Base-by-base conservation (phyloP, 1,140 invertebrate genomes). In the Pristionchus pacificus region DNA sequence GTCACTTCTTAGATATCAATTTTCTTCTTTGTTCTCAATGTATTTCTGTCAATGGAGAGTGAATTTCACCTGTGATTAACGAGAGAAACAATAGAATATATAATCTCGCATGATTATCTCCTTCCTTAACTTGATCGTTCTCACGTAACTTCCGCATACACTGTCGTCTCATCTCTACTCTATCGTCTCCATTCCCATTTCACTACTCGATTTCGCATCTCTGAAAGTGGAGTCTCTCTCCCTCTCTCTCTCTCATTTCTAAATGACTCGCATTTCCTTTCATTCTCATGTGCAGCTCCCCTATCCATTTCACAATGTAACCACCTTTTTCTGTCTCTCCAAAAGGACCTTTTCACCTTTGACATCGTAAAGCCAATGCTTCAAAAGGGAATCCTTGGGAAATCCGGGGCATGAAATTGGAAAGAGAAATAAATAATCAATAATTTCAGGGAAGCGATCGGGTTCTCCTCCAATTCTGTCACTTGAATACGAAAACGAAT, bases 341-440 rank as follows among this genome's bases (percentile, higher is more conserved):
- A n/a, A n/a, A n/a, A n/a, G n/a, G 6, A 49, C 38, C 6, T 49
- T 49, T 49, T 49, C 38, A 10, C 19, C 6, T 49, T 49, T 49
- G 38, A 49, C 38, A 49, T 49, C 38, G 38, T 49, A 49, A 49
- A 49, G n/a, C n/a, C n/a, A n/a, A n/a, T n/a, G n/a, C n/a, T n/a
- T n/a, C n/a, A n/a, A n/a, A n/a, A n/a, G n/a, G n/a, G n/a, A n/a
- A n/a, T n/a, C n/a, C n/a, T n/a, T n/a, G n/a, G n/a, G n/a, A n/a
- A n/a, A n/a, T n/a, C n/a, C n/a, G n/a, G n/a, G n/a, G n/a, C n/a
- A 49, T 49, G 38, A 49, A 10, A 19, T 10, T 10, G 6, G 38
- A 19, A 49, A 49, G 38, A 49, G 19, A 19, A 49, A 19, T 49
- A 10, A 6, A 49, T 6, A 49, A 19, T 6, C 6, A 10, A 10